Percentiles rank a stretch among this genome's conserved stretches.
phyloP scores from a whole-genome alignment of 1,140 invertebrate genomes.

The Bombus affinis region DNA sequence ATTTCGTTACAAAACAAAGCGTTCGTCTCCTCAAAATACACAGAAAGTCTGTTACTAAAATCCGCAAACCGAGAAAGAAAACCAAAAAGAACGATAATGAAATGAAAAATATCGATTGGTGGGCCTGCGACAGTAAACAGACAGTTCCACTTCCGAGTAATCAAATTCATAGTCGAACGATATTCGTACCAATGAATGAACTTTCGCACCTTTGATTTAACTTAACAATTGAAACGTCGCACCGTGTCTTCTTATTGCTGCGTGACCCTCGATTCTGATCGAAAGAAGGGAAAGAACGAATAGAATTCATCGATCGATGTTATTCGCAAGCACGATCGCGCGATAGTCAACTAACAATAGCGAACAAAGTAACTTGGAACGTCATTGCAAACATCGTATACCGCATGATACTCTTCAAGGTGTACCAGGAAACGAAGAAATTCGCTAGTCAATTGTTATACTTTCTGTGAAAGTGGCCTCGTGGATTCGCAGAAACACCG shows the following conservation, averaged over 20 bases:
- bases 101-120: background rate
- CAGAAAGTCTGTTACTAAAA: background rate
- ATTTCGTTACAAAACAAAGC: background rate
- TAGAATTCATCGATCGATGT: background rate
- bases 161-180: too few relatives aligned
- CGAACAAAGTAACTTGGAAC: background rate
- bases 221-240: accelerated
- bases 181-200: too few relatives aligned
- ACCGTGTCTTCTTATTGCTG: too few relatives aligned
- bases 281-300: accelerated
- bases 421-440: conserved; percentile 17
- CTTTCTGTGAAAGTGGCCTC: background rate
- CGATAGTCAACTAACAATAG: too few relatives aligned
- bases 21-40: too few relatives aligned
- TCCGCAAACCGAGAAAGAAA: background rate
- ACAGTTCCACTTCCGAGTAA: too few relatives aligned
- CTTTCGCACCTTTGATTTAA: too few relatives aligned
- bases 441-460: conserved; percentile 37
- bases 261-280: accelerated
- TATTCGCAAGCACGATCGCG: background rate
- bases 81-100: background rate
- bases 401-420: background rate
- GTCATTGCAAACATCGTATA: background rate
- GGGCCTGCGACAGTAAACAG: too few relatives aligned
- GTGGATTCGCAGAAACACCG: conserved; percentile 53